A percentile compares a stretch with the other conserved stretches of the same genome.
Evolutionary conservation across 2,113 vertebrate species (phyloP).

Genomic region (Cathartes aura): DNA sequence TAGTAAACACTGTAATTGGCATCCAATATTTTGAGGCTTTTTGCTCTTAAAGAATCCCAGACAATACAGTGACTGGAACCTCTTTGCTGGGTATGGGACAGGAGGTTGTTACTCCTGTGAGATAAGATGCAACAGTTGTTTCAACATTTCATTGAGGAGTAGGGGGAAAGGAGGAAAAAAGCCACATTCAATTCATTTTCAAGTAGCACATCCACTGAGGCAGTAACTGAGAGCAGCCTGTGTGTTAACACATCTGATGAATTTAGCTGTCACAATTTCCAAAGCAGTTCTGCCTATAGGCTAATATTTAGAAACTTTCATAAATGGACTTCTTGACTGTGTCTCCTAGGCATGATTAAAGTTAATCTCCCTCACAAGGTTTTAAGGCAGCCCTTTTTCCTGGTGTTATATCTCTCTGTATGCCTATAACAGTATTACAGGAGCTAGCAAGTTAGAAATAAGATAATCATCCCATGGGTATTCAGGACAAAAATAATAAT

Average conservation of each 20-base stretch:
- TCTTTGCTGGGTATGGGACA: fast-evolving
- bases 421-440: not conserved
- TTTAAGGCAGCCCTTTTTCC: not conserved
- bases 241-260: not conserved
- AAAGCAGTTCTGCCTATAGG: not conserved
- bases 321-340: not conserved
- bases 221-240: not conserved
- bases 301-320: not conserved
- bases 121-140: not conserved
- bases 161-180: not conserved
- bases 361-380: not conserved
- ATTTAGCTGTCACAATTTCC: not conserved
- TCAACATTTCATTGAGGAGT: not conserved
- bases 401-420: not conserved
- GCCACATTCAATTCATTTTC: not conserved
- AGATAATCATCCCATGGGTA: not conserved
- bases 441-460: not conserved
- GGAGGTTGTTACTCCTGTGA: not conserved
- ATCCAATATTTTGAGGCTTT: not conserved
- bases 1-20: not conserved
- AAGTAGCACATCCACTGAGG: not conserved
- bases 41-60: not conserved
- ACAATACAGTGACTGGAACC: not conserved
- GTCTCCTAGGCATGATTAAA: not conserved
- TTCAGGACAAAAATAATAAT: not conserved